Conservation (phyloP, 2,797 vertebrate species). For the Liparis tanakae region DNA sequence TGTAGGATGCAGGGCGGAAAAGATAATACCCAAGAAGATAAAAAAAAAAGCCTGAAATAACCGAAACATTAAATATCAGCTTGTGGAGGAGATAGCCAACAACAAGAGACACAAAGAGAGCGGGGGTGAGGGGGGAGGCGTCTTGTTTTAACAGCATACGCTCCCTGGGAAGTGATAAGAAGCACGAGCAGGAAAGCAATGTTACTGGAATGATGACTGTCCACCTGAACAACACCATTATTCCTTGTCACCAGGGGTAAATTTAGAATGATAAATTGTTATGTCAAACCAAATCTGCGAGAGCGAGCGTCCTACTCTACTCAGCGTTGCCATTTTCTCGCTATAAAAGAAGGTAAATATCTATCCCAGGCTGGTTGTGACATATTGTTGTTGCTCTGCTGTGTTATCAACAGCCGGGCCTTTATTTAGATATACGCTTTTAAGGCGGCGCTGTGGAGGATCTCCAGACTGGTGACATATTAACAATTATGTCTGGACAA, state of each 20-base stretch:
- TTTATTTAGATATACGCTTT: slow-evolving; percentile 61
- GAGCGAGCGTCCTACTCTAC: slow-evolving; percentile 45
- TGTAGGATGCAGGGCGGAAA: slow-evolving; percentile 50
- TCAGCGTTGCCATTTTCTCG: slow-evolving; percentile 52
- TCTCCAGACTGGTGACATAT: slow-evolving; percentile 38
- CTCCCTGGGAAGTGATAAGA: slow-evolving; percentile 70
- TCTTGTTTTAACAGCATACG: slow-evolving; percentile 70
- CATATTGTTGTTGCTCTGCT: slow-evolving; percentile 62
- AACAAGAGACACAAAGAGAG: slow-evolving; percentile 42
- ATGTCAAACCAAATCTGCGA: slow-evolving; percentile 70
- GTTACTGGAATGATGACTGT: slow-evolving; percentile 66
- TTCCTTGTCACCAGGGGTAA: slow-evolving; percentile 69
- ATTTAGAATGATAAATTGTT: slow-evolving; percentile 78
- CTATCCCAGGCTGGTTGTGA: slow-evolving; percentile 51
- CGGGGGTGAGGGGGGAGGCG: neutral
- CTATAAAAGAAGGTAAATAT: slow-evolving; percentile 66
- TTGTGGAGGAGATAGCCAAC: slow-evolving; percentile 58
- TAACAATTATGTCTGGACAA: slow-evolving; percentile 48
- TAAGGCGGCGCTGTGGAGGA: slow-evolving; percentile 35
- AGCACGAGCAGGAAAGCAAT: slow-evolving; percentile 52
- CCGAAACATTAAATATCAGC: slow-evolving; percentile 74
- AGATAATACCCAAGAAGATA: slow-evolving; percentile 77
- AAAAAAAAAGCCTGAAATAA: slow-evolving; percentile 76
- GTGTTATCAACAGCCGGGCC: slow-evolving; percentile 50
- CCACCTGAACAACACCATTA: slow-evolving; percentile 75